Evolutionary conservation across 2,797 vertebrate species (phyloP).

Genomic region (Bryconaethiops microstoma): DNA sequence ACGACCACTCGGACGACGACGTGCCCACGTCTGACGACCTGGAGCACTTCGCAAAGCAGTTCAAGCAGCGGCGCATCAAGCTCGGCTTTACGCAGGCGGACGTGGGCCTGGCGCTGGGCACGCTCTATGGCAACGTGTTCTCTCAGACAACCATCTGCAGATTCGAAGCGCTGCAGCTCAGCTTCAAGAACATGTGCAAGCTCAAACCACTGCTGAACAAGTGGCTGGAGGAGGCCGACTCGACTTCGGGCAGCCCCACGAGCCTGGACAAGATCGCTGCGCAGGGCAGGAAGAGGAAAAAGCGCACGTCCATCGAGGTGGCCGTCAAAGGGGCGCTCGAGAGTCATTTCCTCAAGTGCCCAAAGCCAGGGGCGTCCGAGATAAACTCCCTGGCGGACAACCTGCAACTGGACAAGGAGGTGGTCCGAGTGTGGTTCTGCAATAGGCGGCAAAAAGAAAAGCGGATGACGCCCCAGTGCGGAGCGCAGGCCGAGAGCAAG

Average conservation of each 20-base stretch:
- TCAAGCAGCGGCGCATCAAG: constrained; percentile 96
- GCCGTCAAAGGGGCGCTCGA: constrained; percentile 97
- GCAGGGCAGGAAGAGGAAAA: constrained; percentile 96
- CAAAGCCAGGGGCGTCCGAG: constrained; percentile 95
- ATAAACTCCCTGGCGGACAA: constrained; percentile 96
- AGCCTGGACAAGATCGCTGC: constrained; percentile 99
- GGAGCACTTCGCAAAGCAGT: constrained; percentile 99
- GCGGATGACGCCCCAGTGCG: constrained; percentile 95
- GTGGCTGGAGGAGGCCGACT: constrained; percentile 99
- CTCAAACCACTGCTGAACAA: constrained; percentile 98
- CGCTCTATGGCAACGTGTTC: constrained; percentile 93
- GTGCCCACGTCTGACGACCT: constrained; percentile 97
- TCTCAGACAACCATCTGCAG: constrained; percentile 99
- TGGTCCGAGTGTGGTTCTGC: constrained; percentile 99
- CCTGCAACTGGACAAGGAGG: constrained; percentile 98
- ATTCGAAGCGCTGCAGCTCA: constrained; percentile 97
- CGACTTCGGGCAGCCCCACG: constrained; percentile 94
- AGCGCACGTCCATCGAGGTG: constrained; percentile 98
- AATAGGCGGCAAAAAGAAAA: constrained; percentile 99
- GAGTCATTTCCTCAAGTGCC: constrained; percentile 98
- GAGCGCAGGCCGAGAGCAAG: constrained; percentile 91
- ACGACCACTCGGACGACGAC: constrained; percentile 97
- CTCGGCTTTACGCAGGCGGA: constrained; percentile 97
- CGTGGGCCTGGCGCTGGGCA: constrained; percentile 92
- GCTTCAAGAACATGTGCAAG: constrained; percentile 99